phyloP scores from a whole-genome alignment of 2,113 vertebrate species.

The Azemiops feae region DNA sequence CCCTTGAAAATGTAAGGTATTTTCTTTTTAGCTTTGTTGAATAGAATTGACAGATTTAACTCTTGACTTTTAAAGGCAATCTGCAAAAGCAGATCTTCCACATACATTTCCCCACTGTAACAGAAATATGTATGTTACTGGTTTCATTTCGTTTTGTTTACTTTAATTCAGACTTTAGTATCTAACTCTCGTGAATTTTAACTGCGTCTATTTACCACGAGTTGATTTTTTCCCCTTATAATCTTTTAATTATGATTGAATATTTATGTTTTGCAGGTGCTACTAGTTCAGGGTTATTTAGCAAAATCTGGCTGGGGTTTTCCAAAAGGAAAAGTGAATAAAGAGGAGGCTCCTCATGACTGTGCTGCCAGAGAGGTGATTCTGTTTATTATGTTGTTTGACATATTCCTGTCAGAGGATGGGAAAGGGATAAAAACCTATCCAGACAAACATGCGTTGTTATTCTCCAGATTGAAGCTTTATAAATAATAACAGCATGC shows the following conservation, averaged over 20 bases:
- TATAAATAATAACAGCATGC: neutral
- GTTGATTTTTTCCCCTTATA: too few species aligned
- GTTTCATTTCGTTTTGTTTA: neutral
- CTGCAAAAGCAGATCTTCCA: neutral
- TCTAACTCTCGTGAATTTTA: neutral
- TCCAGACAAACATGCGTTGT: neutral
- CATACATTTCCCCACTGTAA: neutral
- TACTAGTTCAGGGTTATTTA: conserved; percentile 96
- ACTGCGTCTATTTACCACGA: neutral
- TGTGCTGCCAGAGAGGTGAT: conserved; percentile 94
- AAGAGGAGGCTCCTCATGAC: conserved; percentile 94
- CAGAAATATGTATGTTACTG: neutral
- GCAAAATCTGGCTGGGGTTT: conserved; percentile 98
- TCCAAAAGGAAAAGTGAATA: conserved; percentile 97
- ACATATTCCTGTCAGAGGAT: neutral
- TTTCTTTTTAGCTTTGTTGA: neutral
- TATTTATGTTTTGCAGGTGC: conserved; percentile 73
- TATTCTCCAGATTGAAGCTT: neutral
- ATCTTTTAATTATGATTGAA: neutral
- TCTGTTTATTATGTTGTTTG: neutral
- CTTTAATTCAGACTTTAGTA: neutral
- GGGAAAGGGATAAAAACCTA: neutral
- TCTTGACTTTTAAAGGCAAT: neutral
- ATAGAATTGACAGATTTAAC: neutral
- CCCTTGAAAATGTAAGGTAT: conserved; percentile 87